These are phyloP conservation scores for Apogon hyalosoma DNA, from an alignment of 2,797 vertebrate genomes.

Conservation along the genomic window DNA sequence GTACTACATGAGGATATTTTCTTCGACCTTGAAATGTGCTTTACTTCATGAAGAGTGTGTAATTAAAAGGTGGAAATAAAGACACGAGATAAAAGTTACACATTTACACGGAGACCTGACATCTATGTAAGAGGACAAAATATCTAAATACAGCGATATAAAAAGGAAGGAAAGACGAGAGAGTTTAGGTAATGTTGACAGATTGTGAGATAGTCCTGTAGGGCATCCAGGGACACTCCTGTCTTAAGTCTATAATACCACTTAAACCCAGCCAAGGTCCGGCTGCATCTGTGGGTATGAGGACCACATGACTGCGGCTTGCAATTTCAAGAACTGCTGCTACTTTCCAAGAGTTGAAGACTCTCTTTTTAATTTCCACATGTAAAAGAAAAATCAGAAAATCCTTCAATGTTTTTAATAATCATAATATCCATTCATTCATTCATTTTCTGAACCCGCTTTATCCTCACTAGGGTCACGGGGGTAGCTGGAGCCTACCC, in stretches of 20 bases:
- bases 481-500: too few species aligned
- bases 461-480: too few species aligned
- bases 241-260: conserved; percentile 62
- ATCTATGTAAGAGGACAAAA: not conserved
- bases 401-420: not conserved
- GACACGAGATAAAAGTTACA: not conserved
- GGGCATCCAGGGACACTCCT: conserved; percentile 48
- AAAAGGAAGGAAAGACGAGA: conserved; percentile 19
- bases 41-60: conserved; percentile 6
- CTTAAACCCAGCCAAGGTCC: conserved; percentile 48
- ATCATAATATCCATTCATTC: too few species aligned
- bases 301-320: conserved; percentile 21
- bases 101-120: conserved; percentile 1
- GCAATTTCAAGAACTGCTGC: conserved; percentile 24
- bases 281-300: conserved; percentile 40
- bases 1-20: not conserved
- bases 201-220: conserved; percentile 54
- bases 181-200: conserved; percentile 40
- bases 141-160: conserved; percentile 8
- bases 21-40: conserved; percentile 7
- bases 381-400: not conserved
- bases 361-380: not conserved
- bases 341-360: conserved; percentile 1
- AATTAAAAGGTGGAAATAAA: conserved; percentile 13
- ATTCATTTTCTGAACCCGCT: too few species aligned